phyloP scores from a whole-genome alignment of 1,140 invertebrate genomes.

The Drosophila kohkoa region DNA sequence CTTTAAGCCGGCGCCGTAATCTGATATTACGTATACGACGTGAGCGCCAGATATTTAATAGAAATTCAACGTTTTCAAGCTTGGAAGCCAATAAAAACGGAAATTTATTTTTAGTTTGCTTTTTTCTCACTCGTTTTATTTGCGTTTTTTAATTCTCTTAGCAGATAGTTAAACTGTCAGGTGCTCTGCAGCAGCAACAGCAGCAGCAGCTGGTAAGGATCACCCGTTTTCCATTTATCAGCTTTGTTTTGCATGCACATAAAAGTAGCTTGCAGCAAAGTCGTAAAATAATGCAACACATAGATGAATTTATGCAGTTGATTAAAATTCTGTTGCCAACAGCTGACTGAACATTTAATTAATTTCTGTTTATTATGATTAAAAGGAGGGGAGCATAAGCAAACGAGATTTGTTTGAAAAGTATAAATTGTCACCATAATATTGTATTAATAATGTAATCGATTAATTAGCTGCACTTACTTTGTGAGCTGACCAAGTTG shows the following conservation, averaged over 20 bases:
- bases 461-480: slow-evolving; percentile 23
- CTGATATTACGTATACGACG: slow-evolving; percentile 82
- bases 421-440: neutral
- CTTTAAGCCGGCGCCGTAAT: slow-evolving; percentile 77
- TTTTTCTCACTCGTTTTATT: slow-evolving; percentile 1
- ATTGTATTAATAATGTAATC: neutral
- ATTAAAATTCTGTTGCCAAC: slow-evolving; percentile 24
- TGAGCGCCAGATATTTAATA: slow-evolving; percentile 77
- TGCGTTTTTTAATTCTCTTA: slow-evolving; percentile 29
- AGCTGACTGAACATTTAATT: slow-evolving; percentile 7
- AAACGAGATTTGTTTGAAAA: neutral
- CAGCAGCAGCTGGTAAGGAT: slow-evolving; percentile 37
- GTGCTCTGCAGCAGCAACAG: neutral
- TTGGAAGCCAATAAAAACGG: slow-evolving; percentile 66
- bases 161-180: slow-evolving; percentile 73
- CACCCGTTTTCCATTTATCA: slow-evolving; percentile 50
- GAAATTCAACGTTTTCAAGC: slow-evolving; percentile 77
- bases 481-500: slow-evolving; percentile 10
- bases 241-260: slow-evolving; percentile 30
- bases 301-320: slow-evolving; percentile 32
- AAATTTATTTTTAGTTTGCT: slow-evolving; percentile 50
- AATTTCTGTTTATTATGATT: slow-evolving; percentile 22
- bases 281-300: slow-evolving; percentile 46
- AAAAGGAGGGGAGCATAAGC: neutral
- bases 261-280: slow-evolving; percentile 52